Conservation (phyloP, 2,113 vertebrate species). For the Campylorhamphus procurvoides region DNA sequence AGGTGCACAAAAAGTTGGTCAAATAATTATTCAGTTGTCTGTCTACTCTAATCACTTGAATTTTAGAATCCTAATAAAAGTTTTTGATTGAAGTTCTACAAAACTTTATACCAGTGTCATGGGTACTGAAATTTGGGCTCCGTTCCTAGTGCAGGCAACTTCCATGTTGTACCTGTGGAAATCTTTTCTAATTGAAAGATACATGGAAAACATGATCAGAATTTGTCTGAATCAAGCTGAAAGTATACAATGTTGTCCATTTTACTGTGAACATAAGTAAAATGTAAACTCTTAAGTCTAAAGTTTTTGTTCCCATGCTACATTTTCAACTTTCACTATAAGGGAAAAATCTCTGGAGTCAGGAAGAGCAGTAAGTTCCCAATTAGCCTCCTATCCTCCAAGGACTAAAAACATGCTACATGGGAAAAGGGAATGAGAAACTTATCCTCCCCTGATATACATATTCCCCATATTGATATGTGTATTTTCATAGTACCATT, state of each 20-base stretch:
- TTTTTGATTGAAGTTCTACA: not conserved
- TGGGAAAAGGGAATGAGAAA: not conserved
- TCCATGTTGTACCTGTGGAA: not conserved
- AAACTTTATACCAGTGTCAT: not conserved
- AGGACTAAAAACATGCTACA: not conserved
- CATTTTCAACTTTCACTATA: not conserved
- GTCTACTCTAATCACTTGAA: not conserved
- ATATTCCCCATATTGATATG: not conserved
- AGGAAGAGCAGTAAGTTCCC: not conserved
- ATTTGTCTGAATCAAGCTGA: not conserved
- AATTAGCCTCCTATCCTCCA: not conserved
- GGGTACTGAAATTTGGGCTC: not conserved
- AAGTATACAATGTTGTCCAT: not conserved
- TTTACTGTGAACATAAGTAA: not conserved
- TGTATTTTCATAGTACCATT: not conserved
- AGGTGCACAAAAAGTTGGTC: not conserved
- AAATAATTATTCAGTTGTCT: not conserved
- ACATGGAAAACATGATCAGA: not conserved
- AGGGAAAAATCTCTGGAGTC: not conserved
- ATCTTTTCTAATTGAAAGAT: not conserved
- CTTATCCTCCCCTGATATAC: not conserved
- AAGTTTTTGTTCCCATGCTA: not conserved
- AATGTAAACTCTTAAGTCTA: not conserved
- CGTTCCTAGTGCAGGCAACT: not conserved
- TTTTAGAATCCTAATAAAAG: not conserved